Percentiles rank a stretch among this genome's conserved stretches.
These are phyloP conservation scores for Petrophora chlorosata DNA, from an alignment of 2,888 invertebrate genomes.

Conservation along the genomic window DNA sequence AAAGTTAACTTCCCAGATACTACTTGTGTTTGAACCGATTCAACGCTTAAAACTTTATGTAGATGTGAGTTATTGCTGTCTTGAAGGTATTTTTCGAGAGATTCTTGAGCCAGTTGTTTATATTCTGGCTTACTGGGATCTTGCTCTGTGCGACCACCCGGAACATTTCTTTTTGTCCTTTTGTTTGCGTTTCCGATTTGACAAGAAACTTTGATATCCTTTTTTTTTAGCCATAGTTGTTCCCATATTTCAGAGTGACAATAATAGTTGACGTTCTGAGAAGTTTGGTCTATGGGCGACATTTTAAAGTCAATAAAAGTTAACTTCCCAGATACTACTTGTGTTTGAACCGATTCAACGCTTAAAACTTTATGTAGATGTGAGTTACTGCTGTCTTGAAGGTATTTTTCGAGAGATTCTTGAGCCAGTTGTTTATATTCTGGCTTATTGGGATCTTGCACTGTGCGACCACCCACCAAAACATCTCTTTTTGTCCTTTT, in stretches of 20 bases:
- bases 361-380: too few species aligned
- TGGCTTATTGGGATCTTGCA: constrained; percentile 39
- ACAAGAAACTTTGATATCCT: constrained; percentile 42
- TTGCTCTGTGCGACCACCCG: constrained; percentile 29
- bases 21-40: too few species aligned
- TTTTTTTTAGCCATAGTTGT: constrained; percentile 39
- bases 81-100: too few species aligned
- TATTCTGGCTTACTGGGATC: constrained; percentile 41
- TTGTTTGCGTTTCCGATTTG: constrained; percentile 2
- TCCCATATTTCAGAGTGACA: constrained; percentile 50
- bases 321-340: too few species aligned
- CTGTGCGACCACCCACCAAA: constrained; percentile 27
- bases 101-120: constrained; percentile 37
- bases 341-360: too few species aligned
- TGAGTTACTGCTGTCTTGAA: too few species aligned
- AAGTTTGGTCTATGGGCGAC: not conserved
- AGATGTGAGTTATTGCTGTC: too few species aligned
- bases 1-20: constrained; percentile 30
- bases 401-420: too few species aligned
- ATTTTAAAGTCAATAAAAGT: constrained; percentile 40
- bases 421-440: constrained; percentile 35
- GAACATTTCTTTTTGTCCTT: constrained; percentile 9
- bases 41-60: too few species aligned
- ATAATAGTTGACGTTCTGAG: constrained; percentile 22
- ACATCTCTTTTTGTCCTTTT: constrained; percentile 15